A percentile compares a stretch with the other conserved stretches of the same genome.
phyloP scores from a whole-genome alignment of 2,888 invertebrate genomes.

The Perdita meconis region DNA sequence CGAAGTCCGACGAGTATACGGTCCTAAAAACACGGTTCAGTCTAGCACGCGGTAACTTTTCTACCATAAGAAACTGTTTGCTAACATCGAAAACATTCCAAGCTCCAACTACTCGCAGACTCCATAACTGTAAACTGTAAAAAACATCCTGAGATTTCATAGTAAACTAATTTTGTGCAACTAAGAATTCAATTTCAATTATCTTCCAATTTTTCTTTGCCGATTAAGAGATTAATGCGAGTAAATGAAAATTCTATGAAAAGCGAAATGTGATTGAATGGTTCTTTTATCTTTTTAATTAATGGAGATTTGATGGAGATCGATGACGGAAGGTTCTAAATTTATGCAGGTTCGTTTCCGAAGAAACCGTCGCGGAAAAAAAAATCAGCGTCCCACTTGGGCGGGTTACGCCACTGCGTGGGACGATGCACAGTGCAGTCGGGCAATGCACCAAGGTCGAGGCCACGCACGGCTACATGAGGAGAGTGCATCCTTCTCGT shows the following conservation, averaged over 20 bases:
- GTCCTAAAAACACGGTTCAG: constrained; percentile 21
- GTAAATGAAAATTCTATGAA: too few relatives aligned
- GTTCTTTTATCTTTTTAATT: too few relatives aligned
- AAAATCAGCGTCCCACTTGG: constrained; percentile 31
- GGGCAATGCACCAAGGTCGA: constrained; percentile 74
- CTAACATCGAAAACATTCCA: not conserved
- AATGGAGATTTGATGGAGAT: too few relatives aligned
- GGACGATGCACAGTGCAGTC: constrained; percentile 66
- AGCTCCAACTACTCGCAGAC: not conserved
- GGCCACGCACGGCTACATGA: constrained; percentile 66
- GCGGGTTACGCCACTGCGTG: constrained; percentile 56
- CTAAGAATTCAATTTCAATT: too few relatives aligned
- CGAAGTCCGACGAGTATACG: constrained; percentile 24
- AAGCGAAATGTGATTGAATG: too few relatives aligned
- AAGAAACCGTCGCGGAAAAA: constrained; percentile 23
- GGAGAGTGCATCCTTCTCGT: constrained; percentile 52
- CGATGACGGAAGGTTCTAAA: too few relatives aligned
- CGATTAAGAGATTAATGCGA: too few relatives aligned
- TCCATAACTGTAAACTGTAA: too few relatives aligned
- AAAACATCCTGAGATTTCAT: too few relatives aligned
- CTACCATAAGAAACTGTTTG: not conserved
- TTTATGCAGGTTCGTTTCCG: not conserved
- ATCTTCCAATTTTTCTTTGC: too few relatives aligned
- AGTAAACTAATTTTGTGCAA: not conserved
- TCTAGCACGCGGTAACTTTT: not conserved